Evolutionary conservation across 1,140 invertebrate species (phyloP), one percentile per base, ranked within the genome.

Genomic region (Pseudomyrmex flavicornis): DNA sequence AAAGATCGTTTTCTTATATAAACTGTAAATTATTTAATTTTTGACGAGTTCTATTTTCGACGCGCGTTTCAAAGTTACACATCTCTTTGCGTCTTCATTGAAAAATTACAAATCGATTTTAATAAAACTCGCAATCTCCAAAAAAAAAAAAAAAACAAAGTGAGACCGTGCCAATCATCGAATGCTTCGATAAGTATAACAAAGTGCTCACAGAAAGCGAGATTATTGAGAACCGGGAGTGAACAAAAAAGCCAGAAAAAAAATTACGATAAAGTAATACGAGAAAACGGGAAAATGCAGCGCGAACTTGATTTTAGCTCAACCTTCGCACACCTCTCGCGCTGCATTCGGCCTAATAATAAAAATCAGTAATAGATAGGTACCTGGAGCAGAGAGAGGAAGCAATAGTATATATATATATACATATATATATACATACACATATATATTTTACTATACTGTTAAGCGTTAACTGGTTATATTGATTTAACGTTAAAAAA

Each of bases 331-430:
- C 44, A 35, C 35, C 4, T 35, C 35, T 35, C 54, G 48, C 56
- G 65, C 72, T 80, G 68, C 63, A 79, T 88, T 85, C 84, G 86
- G 86, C 87, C 86, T 88, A 88, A 70, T 35, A 35, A 88, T 87
- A 84, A 83, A 59, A 88, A 58, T 85, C 63, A 63, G 68, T 13
- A 62, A 44, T 79, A 44, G 26, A n/a, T 44, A 79, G 63, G 5
- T 46, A 69, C 12, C 10, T n/a, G 61, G 15, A 22, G 35, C 35
- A 35, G 35, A 35, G 48, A 44, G 75, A 88, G 84, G 83, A 91
- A 90, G 89, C 89, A 91, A 91, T 91, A 91, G 86, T 84, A 86
- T 80, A 85, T 76, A 87, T 59, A 76, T 44, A 85, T 73, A 85
- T 46, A 75, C 58, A 85, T 88, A 88, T 5, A 35, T 35, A 35